A percentile compares a stretch with the other conserved stretches of the same genome.
These are phyloP conservation scores for Augiades crinisus DNA, from an alignment of 2,888 invertebrate species.

Conservation along the genomic window DNA sequence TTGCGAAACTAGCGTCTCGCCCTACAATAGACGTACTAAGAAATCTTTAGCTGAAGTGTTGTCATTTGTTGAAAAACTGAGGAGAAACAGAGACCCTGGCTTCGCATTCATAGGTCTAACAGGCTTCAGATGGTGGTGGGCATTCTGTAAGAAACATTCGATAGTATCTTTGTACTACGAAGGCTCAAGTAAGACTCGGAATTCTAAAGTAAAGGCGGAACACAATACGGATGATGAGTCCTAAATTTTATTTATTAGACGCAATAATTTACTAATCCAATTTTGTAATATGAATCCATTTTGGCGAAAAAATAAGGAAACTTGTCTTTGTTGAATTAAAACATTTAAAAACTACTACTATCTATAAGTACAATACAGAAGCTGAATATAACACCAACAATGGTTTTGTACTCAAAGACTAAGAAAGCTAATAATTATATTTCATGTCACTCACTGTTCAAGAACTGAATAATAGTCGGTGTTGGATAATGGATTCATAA, in stretches of 20 bases:
- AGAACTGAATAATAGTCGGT: constrained; percentile 9
- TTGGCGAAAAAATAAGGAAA: too few relatives aligned
- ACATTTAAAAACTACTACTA: too few relatives aligned
- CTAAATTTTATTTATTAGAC: constrained; percentile 18
- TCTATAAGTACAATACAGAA: too few relatives aligned
- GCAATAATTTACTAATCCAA: too few relatives aligned
- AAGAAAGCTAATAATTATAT: constrained; percentile 1
- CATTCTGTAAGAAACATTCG: constrained; percentile 89
- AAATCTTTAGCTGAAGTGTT: constrained; percentile 84
- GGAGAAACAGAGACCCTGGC: constrained; percentile 79
- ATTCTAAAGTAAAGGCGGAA: constrained; percentile 46
- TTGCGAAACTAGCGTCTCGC: constrained; percentile 86
- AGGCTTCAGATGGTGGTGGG: constrained; percentile 92
- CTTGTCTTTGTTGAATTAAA: too few relatives aligned
- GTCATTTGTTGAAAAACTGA: constrained; percentile 84
- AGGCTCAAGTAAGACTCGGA: constrained; percentile 41
- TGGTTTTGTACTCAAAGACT: neutral
- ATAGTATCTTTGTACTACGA: constrained; percentile 82
- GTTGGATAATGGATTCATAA: constrained; percentile 9
- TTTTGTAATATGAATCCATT: too few relatives aligned
- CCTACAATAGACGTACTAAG: constrained; percentile 86
- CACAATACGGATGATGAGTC: constrained; percentile 48
- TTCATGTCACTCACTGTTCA: neutral
- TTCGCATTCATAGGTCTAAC: constrained; percentile 86
- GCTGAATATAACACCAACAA: neutral